Base-by-base conservation (phyloP, 2,113 vertebrate genomes). In the Bos taurus region DNA sequence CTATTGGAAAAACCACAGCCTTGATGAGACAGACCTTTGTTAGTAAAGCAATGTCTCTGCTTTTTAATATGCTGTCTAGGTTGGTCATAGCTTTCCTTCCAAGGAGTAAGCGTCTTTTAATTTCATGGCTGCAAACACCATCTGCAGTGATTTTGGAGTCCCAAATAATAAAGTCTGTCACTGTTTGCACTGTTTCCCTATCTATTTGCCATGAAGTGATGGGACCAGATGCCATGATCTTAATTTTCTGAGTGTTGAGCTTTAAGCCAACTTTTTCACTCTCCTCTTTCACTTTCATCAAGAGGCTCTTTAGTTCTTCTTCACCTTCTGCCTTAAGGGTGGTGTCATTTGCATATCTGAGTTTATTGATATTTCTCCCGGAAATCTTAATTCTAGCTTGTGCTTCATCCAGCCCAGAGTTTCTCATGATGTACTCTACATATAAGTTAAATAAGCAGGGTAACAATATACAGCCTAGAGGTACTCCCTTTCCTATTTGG, bases 281-380 rank as follows among this genome's bases (percentile, higher is more conserved):
- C 60, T 33, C 14, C 2, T 16, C 14, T 64, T 64, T n/a, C 16
- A 17, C 1, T 64, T 64, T 64, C 30, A 64, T n/a, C 7, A 64
- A 64, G 62, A 64, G 62, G 7, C 3, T 64, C 62, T 17, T 64
- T n/a, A 64, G 30, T 64, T 64, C 30, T 60, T 60, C 59, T 17
- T n/a, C 33, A 64, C 30, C n/a, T 64, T 64, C 62, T 64, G 15
- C 62, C 16, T 19, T 33, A 64, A 64, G 33, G 33, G 62, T n/a
- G 62, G 7, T 64, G 16, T n/a, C 16, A n/a, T n/a, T 33, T 64
- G 16, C 16, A 64, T 64, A 64, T 64, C 62, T 64, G 33, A 64
- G 16, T 2, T 64, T 64, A n/a, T 19, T n/a, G 33, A 1, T 19
- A n/a, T 64, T 64, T 64, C 7, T 64, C 33, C 19, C 0, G 0